Conservation (phyloP, 1,140 invertebrate species). For the Anadara kagoshimensis region DNA sequence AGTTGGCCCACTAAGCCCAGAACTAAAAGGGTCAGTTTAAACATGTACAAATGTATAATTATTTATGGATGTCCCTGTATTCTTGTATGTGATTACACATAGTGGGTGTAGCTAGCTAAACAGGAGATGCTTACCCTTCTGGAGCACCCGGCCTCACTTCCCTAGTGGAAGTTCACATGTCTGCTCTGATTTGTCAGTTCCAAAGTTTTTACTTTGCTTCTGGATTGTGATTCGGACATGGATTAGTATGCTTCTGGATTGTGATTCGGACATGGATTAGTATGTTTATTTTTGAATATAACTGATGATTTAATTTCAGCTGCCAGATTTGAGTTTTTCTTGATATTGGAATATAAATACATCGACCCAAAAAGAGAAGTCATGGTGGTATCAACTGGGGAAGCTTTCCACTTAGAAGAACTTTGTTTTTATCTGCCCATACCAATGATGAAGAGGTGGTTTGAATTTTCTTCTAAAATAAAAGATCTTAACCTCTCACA, state of each 20-base stretch:
- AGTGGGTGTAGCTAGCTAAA: too few species aligned
- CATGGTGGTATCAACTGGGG: slow-evolving; percentile 24
- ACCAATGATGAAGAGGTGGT: slow-evolving; percentile 31
- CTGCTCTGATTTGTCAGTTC: too few species aligned
- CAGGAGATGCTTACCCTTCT: too few species aligned
- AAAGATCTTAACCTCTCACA: slow-evolving; percentile 33
- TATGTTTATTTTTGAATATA: too few species aligned
- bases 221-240: too few species aligned
- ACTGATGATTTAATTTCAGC: slow-evolving; percentile 19
- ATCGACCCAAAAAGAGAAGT: slow-evolving; percentile 36
- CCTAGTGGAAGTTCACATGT: too few species aligned
- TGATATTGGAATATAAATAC: slow-evolving; percentile 28
- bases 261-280: too few species aligned
- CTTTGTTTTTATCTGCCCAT: slow-evolving; percentile 30
- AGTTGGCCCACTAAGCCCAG: neutral
- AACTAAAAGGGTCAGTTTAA: neutral
- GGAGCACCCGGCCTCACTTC: too few species aligned
- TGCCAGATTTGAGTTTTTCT: slow-evolving; percentile 42
- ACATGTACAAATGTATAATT: neutral
- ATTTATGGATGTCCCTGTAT: neutral
- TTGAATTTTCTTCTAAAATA: slow-evolving; percentile 32
- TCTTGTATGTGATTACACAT: neutral
- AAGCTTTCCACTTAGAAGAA: slow-evolving; percentile 35
- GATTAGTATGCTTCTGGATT: too few species aligned
- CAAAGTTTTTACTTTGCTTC: too few species aligned